phyloP scores from a whole-genome alignment of 1,140 invertebrate species.

The Drosophila repletoides region DNA sequence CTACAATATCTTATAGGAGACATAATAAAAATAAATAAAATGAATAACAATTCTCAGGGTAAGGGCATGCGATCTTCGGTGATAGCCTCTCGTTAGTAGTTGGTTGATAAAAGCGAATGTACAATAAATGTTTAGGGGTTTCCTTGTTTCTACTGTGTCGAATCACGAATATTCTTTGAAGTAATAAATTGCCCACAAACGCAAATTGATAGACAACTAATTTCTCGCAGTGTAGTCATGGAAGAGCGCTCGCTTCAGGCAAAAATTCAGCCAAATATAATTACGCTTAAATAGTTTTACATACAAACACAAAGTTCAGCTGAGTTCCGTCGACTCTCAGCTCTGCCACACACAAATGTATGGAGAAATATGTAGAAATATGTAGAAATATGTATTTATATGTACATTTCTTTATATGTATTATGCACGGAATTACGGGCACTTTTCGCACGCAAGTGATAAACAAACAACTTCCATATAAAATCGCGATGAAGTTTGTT shows the following conservation, averaged over 20 bases:
- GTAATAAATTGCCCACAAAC: too few species aligned
- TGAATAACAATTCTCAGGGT: too few species aligned
- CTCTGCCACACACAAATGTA: slow-evolving; percentile 12
- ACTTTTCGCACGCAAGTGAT: slow-evolving; percentile 30
- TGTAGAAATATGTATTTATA: background rate
- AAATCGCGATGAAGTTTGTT: slow-evolving; percentile 21
- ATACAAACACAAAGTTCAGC: slow-evolving; percentile 6
- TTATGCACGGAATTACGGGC: slow-evolving; percentile 11
- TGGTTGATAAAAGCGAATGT: too few species aligned
- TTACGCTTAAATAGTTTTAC: slow-evolving; percentile 37
- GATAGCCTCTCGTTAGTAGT: too few species aligned
- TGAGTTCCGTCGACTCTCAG: slow-evolving; percentile 34
- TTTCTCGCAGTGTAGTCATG: slow-evolving; percentile 53
- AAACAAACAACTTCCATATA: slow-evolving; percentile 43
- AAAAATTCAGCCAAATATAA: slow-evolving; percentile 56
- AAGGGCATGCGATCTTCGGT: too few species aligned
- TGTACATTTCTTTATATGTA: slow-evolving; percentile 1
- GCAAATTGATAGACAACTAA: too few species aligned
- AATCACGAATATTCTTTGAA: too few species aligned
- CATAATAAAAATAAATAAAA: too few species aligned
- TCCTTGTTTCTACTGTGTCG: too few species aligned
- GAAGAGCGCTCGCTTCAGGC: slow-evolving; percentile 40
- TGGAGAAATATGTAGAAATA: background rate
- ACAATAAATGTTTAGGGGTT: too few species aligned
- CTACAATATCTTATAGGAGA: too few species aligned